Percentiles rank a stretch among this genome's conserved stretches.
Conservation (phyloP, 2,888 invertebrate species). For the Trileptium ribeirensis region DNA sequence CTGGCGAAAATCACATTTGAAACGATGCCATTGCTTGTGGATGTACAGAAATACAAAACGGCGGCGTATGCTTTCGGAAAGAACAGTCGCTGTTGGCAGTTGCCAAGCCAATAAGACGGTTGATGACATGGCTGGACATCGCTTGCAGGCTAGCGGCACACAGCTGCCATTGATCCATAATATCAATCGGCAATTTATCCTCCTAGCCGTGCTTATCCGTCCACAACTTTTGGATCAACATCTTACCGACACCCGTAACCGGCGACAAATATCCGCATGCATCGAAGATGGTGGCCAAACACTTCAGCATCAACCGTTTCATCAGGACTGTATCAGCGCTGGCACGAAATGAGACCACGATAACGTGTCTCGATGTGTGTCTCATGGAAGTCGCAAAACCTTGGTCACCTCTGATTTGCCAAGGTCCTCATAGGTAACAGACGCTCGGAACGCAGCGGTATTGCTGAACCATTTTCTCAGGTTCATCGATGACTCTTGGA, state of each 20-base stretch:
- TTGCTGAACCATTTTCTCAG: constrained; percentile 1
- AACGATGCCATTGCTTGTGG: background rate
- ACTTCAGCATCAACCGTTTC: background rate
- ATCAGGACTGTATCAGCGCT: too few species aligned
- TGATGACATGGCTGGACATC: background rate
- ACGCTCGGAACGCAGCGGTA: background rate
- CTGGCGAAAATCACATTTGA: background rate
- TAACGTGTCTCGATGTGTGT: background rate
- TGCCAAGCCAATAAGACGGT: background rate
- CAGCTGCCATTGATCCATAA: background rate
- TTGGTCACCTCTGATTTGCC: background rate
- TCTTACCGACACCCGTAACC: background rate
- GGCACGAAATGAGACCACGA: too few species aligned
- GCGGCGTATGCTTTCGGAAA: background rate
- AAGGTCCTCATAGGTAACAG: background rate
- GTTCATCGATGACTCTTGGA: background rate
- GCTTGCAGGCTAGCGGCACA: background rate
- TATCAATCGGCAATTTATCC: background rate
- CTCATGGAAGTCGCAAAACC: background rate
- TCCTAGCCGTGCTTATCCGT: background rate
- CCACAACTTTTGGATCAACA: constrained; percentile 1
- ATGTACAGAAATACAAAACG: background rate
- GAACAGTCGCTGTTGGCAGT: background rate
- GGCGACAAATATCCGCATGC: background rate
- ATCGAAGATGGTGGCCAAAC: background rate